Evolutionary conservation across 2,888 invertebrate species (phyloP), one percentile per base, ranked within the genome.

Genomic region (Silvanus unidentatus): DNA sequence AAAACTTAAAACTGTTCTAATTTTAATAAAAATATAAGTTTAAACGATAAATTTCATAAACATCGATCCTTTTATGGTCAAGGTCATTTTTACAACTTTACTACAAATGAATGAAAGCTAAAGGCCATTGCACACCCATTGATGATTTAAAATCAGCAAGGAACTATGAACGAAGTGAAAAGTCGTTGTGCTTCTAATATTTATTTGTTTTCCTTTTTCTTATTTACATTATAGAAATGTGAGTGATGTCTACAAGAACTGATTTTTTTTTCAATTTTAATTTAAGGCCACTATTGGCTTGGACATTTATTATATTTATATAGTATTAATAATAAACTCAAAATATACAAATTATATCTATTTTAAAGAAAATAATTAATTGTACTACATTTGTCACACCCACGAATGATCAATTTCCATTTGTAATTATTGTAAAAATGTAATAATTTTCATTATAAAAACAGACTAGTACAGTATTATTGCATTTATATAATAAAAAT

Each of bases 211-310:
- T 28, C 10, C 8, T 28, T 28, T 9, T 28, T 37, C 8, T 40
- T 40, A 40, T 40, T 30, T 40, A 40, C 40, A 40, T 40, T 40
- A 27, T 40, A 30, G 40, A 40, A 32, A 40, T 22, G 13, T 37
- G 37, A 44, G 55, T 58, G 59, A 55, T 56, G 58, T 57, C 56
- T 57, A 58, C 58, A 55, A 55, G 16, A 37, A 32, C 32, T 32
- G 32, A 32, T 5, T 12, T 32, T 32, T 32, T 22, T 22, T 22
- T 22, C 22, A 52, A 48, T 58, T n/a, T 15, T 39, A 39, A n/a
- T 56, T 57, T 64, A 64, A 64, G 64, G 64, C 64, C 64, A 59
- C 64, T 63, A 62, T 58, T 63, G 64, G 64, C 64, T 59, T 57
- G 59, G 60, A 57, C 57, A 55, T 55, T 58, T 37, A 11, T n/a